Evolutionary conservation across 2,888 invertebrate species (phyloP).

Genomic region (Calameuta filiformis): DNA sequence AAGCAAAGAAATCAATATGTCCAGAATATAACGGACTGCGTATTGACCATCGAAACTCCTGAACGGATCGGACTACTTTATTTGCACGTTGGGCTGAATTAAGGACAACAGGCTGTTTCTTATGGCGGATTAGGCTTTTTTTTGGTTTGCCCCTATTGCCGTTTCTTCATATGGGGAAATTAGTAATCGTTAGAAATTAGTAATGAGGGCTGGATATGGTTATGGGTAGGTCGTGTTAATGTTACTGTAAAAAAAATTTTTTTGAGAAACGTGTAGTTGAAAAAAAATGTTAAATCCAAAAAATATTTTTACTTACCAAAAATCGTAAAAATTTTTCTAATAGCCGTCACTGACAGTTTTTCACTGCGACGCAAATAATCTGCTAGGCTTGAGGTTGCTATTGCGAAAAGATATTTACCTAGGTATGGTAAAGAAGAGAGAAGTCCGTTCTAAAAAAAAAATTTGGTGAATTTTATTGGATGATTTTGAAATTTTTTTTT

Average conservation of each 20-base stretch:
- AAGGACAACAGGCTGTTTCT: conserved; percentile 19
- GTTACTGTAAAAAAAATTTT: not conserved
- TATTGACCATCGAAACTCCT: not conserved
- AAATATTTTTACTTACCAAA: conserved; percentile 67
- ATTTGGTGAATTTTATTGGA: not conserved
- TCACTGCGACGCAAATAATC: conserved; percentile 77
- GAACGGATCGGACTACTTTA: not conserved
- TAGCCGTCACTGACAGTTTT: conserved; percentile 78
- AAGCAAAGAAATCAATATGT: not conserved
- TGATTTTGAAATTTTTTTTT: not conserved
- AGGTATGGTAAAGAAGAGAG: conserved; percentile 88
- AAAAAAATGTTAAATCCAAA: not conserved
- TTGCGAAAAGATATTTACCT: conserved; percentile 85
- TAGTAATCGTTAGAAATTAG: no score
- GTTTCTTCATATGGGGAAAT: not conserved
- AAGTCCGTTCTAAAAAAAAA: conserved; percentile 77
- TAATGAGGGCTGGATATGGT: not conserved
- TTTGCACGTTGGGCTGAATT: conserved; percentile 11
- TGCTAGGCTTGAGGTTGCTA: conserved; percentile 79
- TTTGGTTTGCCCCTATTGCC: not conserved
- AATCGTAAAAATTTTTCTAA: conserved; percentile 76
- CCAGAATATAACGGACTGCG: not conserved
- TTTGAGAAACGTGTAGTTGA: no score
- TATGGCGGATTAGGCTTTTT: conserved; percentile 1
- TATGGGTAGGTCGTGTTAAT: not conserved